Conservation (phyloP, 2,888 invertebrate genomes). For the Machimus atricapillus region DNA sequence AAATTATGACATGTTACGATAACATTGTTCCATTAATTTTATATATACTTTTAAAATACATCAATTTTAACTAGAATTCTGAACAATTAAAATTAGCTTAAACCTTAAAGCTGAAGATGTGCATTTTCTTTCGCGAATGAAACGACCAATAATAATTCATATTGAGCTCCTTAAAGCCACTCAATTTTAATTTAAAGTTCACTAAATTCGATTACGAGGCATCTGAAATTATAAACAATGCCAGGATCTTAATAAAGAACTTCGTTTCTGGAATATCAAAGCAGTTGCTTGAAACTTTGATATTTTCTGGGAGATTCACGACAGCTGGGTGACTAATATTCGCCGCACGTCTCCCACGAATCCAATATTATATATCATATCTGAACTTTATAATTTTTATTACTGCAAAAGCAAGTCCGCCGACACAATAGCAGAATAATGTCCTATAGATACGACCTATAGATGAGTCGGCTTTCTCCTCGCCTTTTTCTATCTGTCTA, state of each 20-base stretch:
- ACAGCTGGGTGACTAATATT: conserved; percentile 26
- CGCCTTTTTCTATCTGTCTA: neutral
- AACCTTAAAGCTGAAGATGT: no score
- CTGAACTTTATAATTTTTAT: conserved; percentile 39
- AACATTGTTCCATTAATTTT: no score
- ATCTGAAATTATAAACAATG: conserved; percentile 10
- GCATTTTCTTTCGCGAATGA: neutral
- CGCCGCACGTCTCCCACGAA: conserved; percentile 23
- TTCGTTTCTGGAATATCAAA: neutral
- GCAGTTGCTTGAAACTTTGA: conserved; percentile 13
- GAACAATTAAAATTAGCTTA: no score
- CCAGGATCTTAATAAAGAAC: neutral
- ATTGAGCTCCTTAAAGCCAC: neutral
- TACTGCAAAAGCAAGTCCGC: conserved; percentile 12
- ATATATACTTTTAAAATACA: no score
- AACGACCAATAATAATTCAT: neutral
- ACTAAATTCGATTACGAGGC: neutral
- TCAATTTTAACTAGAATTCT: no score
- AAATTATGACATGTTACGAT: no score
- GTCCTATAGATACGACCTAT: neutral
- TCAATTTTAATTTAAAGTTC: neutral
- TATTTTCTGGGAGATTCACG: neutral
- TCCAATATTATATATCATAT: conserved; percentile 39
- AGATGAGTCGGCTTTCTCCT: neutral
- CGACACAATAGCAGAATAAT: neutral